Base-by-base conservation (phyloP, 2,113 vertebrate species). In the Phoenicopterus ruber region DNA sequence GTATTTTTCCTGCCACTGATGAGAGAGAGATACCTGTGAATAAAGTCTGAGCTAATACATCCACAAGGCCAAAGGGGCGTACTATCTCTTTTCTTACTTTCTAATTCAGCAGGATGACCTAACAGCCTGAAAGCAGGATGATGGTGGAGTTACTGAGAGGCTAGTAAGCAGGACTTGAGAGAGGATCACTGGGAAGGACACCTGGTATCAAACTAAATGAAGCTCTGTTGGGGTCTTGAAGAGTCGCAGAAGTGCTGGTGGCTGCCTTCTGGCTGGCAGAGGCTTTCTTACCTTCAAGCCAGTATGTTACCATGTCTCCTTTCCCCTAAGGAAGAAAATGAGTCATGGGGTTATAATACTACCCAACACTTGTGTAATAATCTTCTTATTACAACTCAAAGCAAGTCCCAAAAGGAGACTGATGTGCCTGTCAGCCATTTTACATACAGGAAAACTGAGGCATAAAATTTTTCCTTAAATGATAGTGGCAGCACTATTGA, bases 291-390 rank as follows among this genome's bases (percentile, higher is more conserved):
- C 98, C 98, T 94, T 98, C 98, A 80, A 99, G 96, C 98, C 98
- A 99, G 89, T 98, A 98, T 2, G 98, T 99, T 74, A 98, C 97
- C 98, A 99, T 99, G 92, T 99, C 98, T 16, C 99, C 98, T 97
- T 99, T 99, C 4, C 98, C 98, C 98, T 98, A 52, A 50, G 58
- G 83, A 96, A 70, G 80, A 93, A 90, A 95, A 92, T 61, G 34
- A 79, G 49, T 93, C 6, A 58, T 34, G 13, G 8, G 22, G 15
- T 69, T 88, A 65, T 17, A 92, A 47, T 13, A 49, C 2, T 31
- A 74, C 13, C 13, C 31, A 16, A 20, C 16, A 79, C 47, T 55
- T 85, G 8, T 84, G 25, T 59, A 57, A 82, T 47, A 29, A 44
- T 49, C 28, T 80, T 82, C 42, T 71, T 63, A 69, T 18, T 49